Evolutionary conservation across 2,888 invertebrate species (phyloP).

Genomic region (Tetragnatha montana): DNA sequence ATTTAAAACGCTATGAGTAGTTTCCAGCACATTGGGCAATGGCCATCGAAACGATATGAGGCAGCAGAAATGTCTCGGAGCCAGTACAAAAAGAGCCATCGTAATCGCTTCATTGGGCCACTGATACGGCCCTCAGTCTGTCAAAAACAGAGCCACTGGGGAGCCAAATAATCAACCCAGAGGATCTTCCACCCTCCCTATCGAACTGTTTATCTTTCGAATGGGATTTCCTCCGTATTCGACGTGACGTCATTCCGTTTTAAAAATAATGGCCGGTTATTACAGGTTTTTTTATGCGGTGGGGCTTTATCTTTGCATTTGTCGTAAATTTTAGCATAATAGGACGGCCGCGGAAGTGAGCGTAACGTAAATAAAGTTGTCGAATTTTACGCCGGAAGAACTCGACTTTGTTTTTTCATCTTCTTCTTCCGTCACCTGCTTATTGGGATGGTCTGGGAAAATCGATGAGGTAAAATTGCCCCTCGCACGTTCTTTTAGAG

Average conservation of each 20-base stretch:
- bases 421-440: not conserved
- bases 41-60: not conserved
- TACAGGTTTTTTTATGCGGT: constrained; percentile 2
- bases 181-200: constrained; percentile 39
- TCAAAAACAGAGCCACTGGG: constrained; percentile 42
- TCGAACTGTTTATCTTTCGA: constrained; percentile 54
- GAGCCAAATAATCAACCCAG: constrained; percentile 38
- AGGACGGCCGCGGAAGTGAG: constrained; percentile 22
- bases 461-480: not conserved
- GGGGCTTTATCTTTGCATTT: not conserved
- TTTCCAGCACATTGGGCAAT: not conserved
- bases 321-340: constrained; percentile 40
- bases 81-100: constrained; percentile 12
- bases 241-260: constrained; percentile 42
- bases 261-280: constrained; percentile 31
- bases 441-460: not conserved
- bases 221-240: constrained; percentile 50
- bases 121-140: constrained; percentile 37
- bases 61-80: constrained; percentile 15
- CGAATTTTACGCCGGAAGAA: constrained; percentile 23
- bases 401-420: not conserved
- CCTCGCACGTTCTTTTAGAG: not conserved
- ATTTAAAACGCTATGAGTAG: not conserved
- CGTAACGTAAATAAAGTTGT: constrained; percentile 37
- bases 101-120: constrained; percentile 47